Evolutionary conservation across 1,140 invertebrate species (phyloP).

Genomic region (Drosophila triauraria): DNA sequence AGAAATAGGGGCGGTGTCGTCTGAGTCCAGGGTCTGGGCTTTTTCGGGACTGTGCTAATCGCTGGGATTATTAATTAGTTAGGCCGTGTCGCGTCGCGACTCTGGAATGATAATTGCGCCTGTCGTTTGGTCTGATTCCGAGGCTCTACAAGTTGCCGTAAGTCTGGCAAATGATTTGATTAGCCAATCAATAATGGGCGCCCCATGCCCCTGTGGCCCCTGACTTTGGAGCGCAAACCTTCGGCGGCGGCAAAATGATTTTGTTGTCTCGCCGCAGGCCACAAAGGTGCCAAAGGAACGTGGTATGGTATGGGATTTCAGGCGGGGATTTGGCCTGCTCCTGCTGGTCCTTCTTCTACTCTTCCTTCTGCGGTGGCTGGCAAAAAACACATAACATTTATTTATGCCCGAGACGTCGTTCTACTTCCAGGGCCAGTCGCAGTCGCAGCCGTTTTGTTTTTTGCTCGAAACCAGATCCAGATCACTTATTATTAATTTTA

Average conservation of each 20-base stretch:
- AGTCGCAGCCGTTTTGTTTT: slow-evolving; percentile 41
- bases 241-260: slow-evolving; percentile 79
- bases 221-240: slow-evolving; percentile 51
- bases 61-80: slow-evolving; percentile 81
- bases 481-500: slow-evolving; percentile 85
- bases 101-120: slow-evolving; percentile 82
- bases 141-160: slow-evolving; percentile 43
- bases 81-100: slow-evolving; percentile 54
- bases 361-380: slow-evolving; percentile 73
- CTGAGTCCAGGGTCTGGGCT: slow-evolving; percentile 5
- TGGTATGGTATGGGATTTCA: slow-evolving; percentile 40
- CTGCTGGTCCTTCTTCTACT: slow-evolving; percentile 32
- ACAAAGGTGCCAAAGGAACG: slow-evolving; percentile 79
- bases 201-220: slow-evolving; percentile 25
- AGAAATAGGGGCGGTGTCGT: slow-evolving; percentile 32
- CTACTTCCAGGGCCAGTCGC: slow-evolving; percentile 22
- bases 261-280: slow-evolving; percentile 84
- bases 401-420: slow-evolving; percentile 71
- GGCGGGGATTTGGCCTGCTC: slow-evolving; percentile 64
- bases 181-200: slow-evolving; percentile 81
- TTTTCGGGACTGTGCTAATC: slow-evolving; percentile 62
- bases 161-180: slow-evolving; percentile 75
- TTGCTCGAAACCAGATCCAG: slow-evolving; percentile 77
- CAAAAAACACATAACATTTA: slow-evolving; percentile 84
- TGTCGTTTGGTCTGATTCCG: slow-evolving; percentile 57